Evolutionary conservation across 2,113 vertebrate species (phyloP).

Genomic region (Acrocephalus arundinaceus): DNA sequence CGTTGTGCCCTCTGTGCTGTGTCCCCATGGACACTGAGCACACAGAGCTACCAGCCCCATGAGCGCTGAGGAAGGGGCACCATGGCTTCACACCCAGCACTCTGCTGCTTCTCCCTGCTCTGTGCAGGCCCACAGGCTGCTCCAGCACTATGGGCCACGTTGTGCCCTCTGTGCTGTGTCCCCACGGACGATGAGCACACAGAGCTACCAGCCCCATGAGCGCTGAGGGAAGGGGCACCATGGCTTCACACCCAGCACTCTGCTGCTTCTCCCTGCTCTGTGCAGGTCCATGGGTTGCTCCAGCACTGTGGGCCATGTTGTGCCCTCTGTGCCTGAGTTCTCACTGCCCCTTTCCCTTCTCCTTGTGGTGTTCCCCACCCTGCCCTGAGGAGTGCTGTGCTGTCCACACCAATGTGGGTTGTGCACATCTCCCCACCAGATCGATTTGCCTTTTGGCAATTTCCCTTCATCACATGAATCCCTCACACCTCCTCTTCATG

Average conservation of each 20-base stretch:
- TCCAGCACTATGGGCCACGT: not conserved
- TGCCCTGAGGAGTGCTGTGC: not conserved
- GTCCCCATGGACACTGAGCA: not conserved
- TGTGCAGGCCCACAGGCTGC: not conserved
- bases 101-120: not conserved
- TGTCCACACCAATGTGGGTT: fast-evolving
- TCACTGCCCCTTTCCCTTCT: not conserved
- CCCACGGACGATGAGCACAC: not conserved
- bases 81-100: fast-evolving
- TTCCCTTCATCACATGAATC: not conserved
- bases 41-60: fast-evolving
- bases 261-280: not conserved
- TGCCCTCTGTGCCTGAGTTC: not conserved
- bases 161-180: not conserved
- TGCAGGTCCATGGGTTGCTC: not conserved
- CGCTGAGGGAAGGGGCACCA: not conserved
- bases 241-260: fast-evolving
- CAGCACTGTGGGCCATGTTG: fast-evolving
- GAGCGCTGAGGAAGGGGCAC: fast-evolving
- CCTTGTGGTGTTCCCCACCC: not conserved
- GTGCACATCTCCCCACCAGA: not conserved
- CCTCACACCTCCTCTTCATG: not conserved
- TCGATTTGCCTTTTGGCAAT: fast-evolving
- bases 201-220: fast-evolving
- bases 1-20: not conserved